Conservation (phyloP, 2,797 vertebrate genomes). For the Tinamus major region DNA sequence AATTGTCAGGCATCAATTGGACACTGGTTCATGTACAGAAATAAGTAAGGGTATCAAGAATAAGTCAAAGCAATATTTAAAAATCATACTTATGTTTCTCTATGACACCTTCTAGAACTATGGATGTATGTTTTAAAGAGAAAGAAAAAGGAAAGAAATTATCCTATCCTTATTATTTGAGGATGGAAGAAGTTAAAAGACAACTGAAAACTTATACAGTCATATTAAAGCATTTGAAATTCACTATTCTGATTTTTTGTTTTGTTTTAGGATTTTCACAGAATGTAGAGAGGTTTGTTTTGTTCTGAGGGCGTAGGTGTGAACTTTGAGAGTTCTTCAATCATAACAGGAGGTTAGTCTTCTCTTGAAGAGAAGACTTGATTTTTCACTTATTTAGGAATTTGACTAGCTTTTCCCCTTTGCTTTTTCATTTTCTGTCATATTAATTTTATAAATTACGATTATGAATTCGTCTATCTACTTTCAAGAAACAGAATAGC, state of each 20-base stretch:
- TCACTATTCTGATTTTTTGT: background rate
- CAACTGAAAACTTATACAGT: rapidly evolving
- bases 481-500: background rate
- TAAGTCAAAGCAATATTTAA: background rate
- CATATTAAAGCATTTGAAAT: background rate
- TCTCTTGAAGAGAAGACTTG: background rate
- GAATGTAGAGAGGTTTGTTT: background rate
- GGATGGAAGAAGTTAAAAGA: background rate
- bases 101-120: background rate
- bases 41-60: background rate
- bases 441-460: background rate
- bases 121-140: rapidly evolving
- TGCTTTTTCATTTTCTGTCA: background rate
- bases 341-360: rapidly evolving
- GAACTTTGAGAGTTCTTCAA: background rate
- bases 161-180: background rate
- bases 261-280: no score
- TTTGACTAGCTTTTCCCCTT: background rate
- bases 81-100: background rate
- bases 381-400: background rate
- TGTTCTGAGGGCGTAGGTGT: background rate
- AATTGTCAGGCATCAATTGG: background rate
- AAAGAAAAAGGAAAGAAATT: background rate
- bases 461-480: background rate
- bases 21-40: background rate